Conservation (phyloP, 2,797 vertebrate genomes). For the Myotis findleyi region DNA sequence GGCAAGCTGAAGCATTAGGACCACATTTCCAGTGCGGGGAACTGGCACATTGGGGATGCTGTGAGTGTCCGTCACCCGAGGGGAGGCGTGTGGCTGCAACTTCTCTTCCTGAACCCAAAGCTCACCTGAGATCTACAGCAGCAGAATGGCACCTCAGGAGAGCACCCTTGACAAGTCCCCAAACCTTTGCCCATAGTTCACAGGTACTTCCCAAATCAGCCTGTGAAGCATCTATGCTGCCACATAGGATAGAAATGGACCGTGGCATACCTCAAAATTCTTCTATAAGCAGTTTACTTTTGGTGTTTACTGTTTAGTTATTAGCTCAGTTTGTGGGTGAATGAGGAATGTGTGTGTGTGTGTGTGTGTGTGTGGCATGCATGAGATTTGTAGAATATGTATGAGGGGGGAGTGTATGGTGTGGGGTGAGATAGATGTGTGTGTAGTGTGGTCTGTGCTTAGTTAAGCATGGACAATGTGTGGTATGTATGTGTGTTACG, state of each 20-base stretch:
- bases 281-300: background rate
- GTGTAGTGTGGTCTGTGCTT: background rate
- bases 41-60: background rate
- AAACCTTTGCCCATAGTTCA: background rate
- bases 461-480: background rate
- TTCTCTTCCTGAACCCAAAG: background rate
- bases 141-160: background rate
- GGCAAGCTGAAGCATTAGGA: background rate
- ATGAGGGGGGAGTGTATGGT: background rate
- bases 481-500: background rate
- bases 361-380: background rate
- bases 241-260: background rate
- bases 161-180: background rate
- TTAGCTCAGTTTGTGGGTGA: background rate
- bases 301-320: background rate
- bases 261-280: background rate
- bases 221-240: background rate
- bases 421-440: background rate
- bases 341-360: background rate
- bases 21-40: background rate
- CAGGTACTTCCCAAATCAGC: background rate
- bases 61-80: background rate
- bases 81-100: rapidly evolving
- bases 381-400: background rate
- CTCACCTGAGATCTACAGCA: background rate